A percentile compares a stretch with the other conserved stretches of the same genome.
Evolutionary conservation across 2,113 vertebrate genomes (phyloP).

Genomic region (Callipepla squamata): DNA sequence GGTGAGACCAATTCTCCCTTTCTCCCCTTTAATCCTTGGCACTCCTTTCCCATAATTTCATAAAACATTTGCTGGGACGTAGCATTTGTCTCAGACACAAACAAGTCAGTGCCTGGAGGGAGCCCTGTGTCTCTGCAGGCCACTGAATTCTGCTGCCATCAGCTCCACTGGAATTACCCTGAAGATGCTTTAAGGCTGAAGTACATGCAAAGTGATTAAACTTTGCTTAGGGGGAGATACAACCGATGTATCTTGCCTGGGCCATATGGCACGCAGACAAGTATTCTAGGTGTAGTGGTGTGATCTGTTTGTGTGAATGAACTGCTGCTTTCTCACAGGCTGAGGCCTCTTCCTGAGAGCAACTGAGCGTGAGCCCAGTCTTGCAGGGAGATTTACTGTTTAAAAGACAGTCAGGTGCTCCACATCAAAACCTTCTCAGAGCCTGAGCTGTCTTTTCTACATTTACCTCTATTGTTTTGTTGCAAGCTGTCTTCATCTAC

Average conservation of each 20-base stretch:
- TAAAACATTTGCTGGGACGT: background rate
- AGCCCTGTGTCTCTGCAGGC: background rate
- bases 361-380: fast-evolving
- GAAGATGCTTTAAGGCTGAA: background rate
- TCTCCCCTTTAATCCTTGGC: background rate
- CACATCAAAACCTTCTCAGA: conserved; percentile 17
- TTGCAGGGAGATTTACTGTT: background rate
- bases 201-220: fast-evolving
- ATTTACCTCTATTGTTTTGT: conserved; percentile 6
- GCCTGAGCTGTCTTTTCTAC: background rate
- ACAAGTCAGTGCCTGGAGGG: background rate
- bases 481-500: background rate
- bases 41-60: background rate
- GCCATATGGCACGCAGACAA: fast-evolving
- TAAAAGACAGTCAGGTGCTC: background rate
- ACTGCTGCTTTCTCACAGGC: background rate
- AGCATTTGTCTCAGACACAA: background rate
- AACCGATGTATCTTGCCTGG: background rate
- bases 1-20: background rate
- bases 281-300: background rate
- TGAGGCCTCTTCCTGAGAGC: background rate
- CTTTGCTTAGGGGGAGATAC: background rate
- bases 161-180: background rate
- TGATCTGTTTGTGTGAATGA: background rate
- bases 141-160: background rate